These are phyloP conservation scores for Synodontis membranacea DNA, from an alignment of 2,113 vertebrate genomes.

Conservation along the genomic window DNA sequence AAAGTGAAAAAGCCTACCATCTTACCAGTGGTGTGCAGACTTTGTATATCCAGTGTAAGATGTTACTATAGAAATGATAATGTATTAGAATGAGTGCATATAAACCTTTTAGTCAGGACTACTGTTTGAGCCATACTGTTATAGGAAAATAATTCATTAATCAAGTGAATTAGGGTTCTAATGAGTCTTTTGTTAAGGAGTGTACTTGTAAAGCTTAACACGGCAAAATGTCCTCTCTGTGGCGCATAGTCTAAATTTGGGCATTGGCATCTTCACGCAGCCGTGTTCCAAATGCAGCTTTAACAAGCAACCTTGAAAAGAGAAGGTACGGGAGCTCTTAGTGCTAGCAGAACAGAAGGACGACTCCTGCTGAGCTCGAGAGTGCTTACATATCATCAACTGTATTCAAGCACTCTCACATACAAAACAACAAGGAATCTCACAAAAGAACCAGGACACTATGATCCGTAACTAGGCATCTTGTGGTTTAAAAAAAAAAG, in stretches of 20 bases:
- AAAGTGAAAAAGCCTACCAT: neutral
- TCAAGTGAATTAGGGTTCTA: neutral
- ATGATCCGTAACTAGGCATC: neutral
- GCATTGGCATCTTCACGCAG: conserved; percentile 16
- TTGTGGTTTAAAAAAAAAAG: neutral
- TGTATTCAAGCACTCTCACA: conserved; percentile 1
- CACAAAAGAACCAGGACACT: neutral
- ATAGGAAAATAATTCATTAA: neutral
- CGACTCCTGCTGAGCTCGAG: conserved; percentile 38
- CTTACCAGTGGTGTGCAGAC: neutral
- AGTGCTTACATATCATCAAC: neutral
- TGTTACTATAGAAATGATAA: neutral
- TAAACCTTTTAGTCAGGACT: neutral
- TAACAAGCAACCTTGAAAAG: conserved; percentile 12
- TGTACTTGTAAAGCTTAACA: neutral
- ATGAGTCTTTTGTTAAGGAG: neutral
- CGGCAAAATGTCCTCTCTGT: neutral
- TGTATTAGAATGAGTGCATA: neutral
- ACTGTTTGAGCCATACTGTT: neutral
- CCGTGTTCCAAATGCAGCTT: conserved; percentile 29
- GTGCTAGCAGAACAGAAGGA: conserved; percentile 36
- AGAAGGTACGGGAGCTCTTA: neutral
- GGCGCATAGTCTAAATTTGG: neutral
- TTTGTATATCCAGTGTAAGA: neutral
- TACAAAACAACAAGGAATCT: neutral